Evolutionary conservation across 37 sponge, comb jelly and placozoan species (phyloP), one percentile per base, ranked within the genome.

Genomic region (Geodia barretti): DNA sequence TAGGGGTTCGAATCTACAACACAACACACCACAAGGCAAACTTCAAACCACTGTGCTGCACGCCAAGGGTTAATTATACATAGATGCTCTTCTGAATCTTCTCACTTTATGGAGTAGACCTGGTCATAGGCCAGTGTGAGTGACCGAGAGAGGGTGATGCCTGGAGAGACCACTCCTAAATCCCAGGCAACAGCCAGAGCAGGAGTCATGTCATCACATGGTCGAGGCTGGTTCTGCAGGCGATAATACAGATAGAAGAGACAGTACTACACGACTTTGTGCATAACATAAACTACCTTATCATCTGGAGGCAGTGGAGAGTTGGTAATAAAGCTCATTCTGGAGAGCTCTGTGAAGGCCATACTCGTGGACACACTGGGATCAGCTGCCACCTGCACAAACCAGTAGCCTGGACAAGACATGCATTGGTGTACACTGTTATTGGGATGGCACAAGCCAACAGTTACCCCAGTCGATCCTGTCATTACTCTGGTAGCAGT

Each of bases 381-480:
- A 1, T 74, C 84, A n/a, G 66, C 29, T 11, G 33, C 42, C 0
- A 74, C 71, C 14, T 39, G 37, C 25, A 75, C 80, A 78, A 86
- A 87, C 70, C 78, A 91, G 70, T 87, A 83, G 34, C 92, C 84
- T 84, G 54, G 2, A 25, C 32, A 33, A 33, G 31, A 4, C 32
- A 24, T 74, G 61, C 23, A 17, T 2, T 9, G 2, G 23, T 21
- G 72, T 1, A 2, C 24, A 72, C 40, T 39, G 37, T 41, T 39
- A 24, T 39, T 38, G n/a, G 2, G 42, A 72, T 1, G 19, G 21
- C 25, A 19, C n/a, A 72, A 5, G 5, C 32, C 25, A 71, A 25
- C 24, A 59, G 81, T 80, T 74, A 86, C 87, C 93, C 93, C 93
- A 93, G 83, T 88, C 74, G 20, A 93, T 93, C 35, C 79, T 60